Base-by-base conservation (phyloP, 2,113 vertebrate species). In the Paralichthys olivaceus region DNA sequence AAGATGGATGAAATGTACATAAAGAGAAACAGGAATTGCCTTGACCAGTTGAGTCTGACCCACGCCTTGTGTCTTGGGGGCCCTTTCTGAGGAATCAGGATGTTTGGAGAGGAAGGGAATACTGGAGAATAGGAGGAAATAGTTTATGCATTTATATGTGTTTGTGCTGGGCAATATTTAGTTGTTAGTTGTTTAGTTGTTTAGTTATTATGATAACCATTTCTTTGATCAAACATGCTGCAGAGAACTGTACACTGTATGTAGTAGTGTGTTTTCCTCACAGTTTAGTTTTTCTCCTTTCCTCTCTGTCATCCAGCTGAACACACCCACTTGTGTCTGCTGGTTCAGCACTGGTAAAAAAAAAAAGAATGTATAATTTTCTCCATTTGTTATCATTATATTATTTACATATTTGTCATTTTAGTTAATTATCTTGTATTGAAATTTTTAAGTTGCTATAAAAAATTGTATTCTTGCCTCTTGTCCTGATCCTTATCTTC, bases 21-120 rank as follows among this genome's bases (percentile, higher is more conserved):
- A 26, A 68, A 66, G 26, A 66, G n/a, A 57, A 7, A 4, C n/a
- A 20, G 4, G 13, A 62, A 37, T 61, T 12, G 89, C 85, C 72
- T 78, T 81, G 59, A 20, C 34, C 20, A 57, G 19, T 57, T 74
- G 58, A 65, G 25, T 58, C 32, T 83, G 87, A 19, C 54, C 37
- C 4, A 75, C 90, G 11, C 12, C 12, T 13, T 22, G 91, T 17
- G 76, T 71, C 60, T 91, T 91, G 5, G 8, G 25, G 60, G 1
- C 2, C 43, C 34, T 43, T 59, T 92, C 92, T 14, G 87, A 56
- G 59, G 93, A 84, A 79, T 69, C 77, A 4, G 87, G 47, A 75
- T 72, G 85, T 89, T 90, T 89, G 71, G 90, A 73, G 83, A 94
- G 71, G 32, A 94, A 62, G 45, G 92, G 92, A 82, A 95, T 89